Evolutionary conservation across 2,113 vertebrate species (phyloP).

Genomic region (Micronisus gabar): DNA sequence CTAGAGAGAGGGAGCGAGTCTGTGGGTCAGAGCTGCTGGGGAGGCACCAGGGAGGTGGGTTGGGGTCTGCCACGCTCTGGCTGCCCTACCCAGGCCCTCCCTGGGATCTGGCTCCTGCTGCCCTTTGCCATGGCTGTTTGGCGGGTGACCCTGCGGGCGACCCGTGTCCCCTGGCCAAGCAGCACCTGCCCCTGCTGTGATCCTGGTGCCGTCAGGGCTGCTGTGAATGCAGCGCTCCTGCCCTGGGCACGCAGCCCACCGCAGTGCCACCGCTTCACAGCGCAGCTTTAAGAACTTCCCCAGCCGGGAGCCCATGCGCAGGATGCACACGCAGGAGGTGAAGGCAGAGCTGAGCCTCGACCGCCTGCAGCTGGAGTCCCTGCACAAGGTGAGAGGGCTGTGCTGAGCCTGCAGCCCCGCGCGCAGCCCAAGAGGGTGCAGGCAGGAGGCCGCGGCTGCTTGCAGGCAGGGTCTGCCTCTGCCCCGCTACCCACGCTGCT

Average conservation of each 20-base stretch:
- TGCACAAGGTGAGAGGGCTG: conserved; percentile 83
- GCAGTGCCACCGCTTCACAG: conserved; percentile 26
- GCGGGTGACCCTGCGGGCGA: neutral
- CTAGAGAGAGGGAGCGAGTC: neutral
- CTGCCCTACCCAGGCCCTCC: neutral
- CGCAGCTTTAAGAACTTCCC: conserved; percentile 70
- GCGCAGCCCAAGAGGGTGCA: neutral
- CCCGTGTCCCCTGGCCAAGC: neutral
- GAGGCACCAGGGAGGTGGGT: too few species aligned
- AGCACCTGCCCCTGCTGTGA: rapidly evolving
- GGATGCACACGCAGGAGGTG: conserved; percentile 76
- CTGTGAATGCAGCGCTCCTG: rapidly evolving
- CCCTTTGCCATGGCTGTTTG: neutral
- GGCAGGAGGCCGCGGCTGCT: neutral
- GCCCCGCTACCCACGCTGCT: neutral
- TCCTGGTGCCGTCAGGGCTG: rapidly evolving
- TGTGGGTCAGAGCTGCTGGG: neutral
- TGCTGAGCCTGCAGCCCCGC: neutral
- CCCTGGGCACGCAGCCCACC: rapidly evolving
- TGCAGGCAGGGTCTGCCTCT: neutral
- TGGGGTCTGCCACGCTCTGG: neutral
- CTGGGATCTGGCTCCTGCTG: neutral
- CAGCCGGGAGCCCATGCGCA: conserved; percentile 76
- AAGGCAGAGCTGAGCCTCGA: conserved; percentile 78
- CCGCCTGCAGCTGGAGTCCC: conserved; percentile 81